A percentile compares a stretch with the other conserved stretches of the same genome.
Evolutionary conservation across 2,113 vertebrate species (phyloP).

Genomic region (Etheostoma spectabile): DNA sequence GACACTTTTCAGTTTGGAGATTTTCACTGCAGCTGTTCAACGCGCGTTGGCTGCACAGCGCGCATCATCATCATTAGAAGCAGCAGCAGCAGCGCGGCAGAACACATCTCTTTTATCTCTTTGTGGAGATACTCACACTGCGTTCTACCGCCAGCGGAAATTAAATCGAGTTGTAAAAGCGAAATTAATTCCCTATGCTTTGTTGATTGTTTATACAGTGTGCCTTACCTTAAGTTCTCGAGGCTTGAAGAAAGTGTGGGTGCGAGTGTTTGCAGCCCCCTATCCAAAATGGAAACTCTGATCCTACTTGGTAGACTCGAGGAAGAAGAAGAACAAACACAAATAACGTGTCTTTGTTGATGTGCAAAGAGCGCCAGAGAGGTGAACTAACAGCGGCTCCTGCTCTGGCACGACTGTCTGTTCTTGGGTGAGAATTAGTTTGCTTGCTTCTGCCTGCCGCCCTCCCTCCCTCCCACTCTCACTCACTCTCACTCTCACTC

Average conservation of each 20-base stretch:
- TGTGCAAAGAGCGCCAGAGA: constrained; percentile 44
- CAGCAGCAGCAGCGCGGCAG: neutral
- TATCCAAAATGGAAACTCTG: constrained; percentile 70
- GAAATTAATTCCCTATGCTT: neutral
- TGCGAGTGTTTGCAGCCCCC: constrained; percentile 51
- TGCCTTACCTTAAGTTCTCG: constrained; percentile 75
- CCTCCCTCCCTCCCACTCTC: constrained; percentile 71
- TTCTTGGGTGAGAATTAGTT: constrained; percentile 76
- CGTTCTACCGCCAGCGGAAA: neutral
- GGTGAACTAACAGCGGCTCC: constrained; percentile 59
- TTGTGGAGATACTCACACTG: neutral
- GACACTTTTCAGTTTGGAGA: constrained; percentile 32
- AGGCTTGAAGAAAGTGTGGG: constrained; percentile 65
- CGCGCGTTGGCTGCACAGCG: constrained; percentile 47
- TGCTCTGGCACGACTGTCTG: constrained; percentile 66
- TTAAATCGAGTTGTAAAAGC: neutral
- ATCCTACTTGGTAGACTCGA: constrained; percentile 31
- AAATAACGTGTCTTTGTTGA: constrained; percentile 26
- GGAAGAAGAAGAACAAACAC: neutral
- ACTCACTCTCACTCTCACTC: constrained; percentile 65
- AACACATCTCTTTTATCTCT: constrained; percentile 1
- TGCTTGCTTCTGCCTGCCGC: constrained; percentile 75
- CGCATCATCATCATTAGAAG: constrained; percentile 5
- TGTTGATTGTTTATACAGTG: neutral
- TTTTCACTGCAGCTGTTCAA: constrained; percentile 64